Conservation (phyloP, 2,888 invertebrate genomes). For the Lycia hirtaria region DNA sequence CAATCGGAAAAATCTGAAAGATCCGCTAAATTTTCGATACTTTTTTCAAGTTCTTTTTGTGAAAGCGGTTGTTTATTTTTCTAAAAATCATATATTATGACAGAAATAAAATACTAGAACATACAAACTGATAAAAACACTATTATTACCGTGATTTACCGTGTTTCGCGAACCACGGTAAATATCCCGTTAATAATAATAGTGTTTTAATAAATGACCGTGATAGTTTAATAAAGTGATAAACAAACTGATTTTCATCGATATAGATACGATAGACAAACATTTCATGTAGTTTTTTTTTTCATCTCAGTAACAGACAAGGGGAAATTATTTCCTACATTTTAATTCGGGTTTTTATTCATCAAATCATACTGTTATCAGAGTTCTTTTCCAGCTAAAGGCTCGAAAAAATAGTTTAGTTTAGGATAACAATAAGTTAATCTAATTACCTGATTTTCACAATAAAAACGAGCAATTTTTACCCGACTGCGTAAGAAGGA, state of each 20-base stretch:
- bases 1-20: not conserved
- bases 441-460: too few species aligned
- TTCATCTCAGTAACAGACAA: not conserved
- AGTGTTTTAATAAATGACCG: too few species aligned
- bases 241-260: not conserved
- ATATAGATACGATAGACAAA: not conserved
- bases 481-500: too few species aligned
- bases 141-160: too few species aligned
- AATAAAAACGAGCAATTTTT: too few species aligned
- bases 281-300: not conserved
- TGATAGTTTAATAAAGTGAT: too few species aligned
- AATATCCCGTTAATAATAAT: too few species aligned
- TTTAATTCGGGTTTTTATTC: not conserved
- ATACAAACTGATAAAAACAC: too few species aligned
- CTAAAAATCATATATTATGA: not conserved
- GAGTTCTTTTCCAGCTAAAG: not conserved
- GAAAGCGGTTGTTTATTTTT: slow-evolving; percentile 9
- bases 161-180: too few species aligned
- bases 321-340: not conserved
- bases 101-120: not conserved
- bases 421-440: too few species aligned
- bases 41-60: slow-evolving; percentile 12
- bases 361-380: not conserved
- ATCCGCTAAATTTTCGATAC: slow-evolving; percentile 25
- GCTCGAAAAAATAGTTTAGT: not conserved